These are phyloP conservation scores for Euphydryas editha DNA, from an alignment of 2,888 invertebrate genomes.

Conservation along the genomic window DNA sequence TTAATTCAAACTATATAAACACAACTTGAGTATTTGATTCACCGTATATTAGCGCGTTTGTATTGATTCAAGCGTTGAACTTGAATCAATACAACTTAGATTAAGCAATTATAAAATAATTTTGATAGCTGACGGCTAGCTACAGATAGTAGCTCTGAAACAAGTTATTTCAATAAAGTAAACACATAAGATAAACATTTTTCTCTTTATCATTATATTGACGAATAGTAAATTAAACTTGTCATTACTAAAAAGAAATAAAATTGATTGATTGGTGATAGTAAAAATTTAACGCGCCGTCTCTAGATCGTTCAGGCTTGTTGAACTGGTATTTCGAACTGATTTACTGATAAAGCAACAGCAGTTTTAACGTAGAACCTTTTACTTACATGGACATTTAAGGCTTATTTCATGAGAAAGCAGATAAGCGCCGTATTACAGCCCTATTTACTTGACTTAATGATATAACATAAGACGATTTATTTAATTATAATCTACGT, in stretches of 20 bases:
- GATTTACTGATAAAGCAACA: conserved; percentile 55
- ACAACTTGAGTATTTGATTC: too few species aligned
- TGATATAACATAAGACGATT: conserved; percentile 22
- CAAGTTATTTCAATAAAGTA: conserved; percentile 25
- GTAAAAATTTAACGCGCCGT: conserved; percentile 72
- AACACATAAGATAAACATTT: conserved; percentile 18
- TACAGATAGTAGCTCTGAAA: conserved; percentile 10
- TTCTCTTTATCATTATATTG: conserved; percentile 32
- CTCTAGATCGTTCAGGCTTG: conserved; percentile 68
- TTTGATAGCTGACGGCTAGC: conserved; percentile 4
- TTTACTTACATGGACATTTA: conserved; percentile 31
- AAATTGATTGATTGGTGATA: conserved; percentile 77
- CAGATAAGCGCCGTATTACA: conserved; percentile 17
- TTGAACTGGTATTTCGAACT: conserved; percentile 53
- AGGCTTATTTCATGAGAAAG: conserved; percentile 30
- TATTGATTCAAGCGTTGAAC: background rate
- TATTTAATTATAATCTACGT: background rate
- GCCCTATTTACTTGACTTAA: background rate
- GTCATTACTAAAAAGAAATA: conserved; percentile 53
- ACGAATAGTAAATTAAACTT: conserved; percentile 39
- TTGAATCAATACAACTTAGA: background rate
- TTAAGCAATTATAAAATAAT: conserved; percentile 6
- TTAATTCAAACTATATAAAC: too few species aligned
- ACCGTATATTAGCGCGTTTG: background rate
- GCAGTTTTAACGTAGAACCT: conserved; percentile 59